Conservation (phyloP, 2,888 invertebrate genomes). For the Oscheius sp. region DNA sequence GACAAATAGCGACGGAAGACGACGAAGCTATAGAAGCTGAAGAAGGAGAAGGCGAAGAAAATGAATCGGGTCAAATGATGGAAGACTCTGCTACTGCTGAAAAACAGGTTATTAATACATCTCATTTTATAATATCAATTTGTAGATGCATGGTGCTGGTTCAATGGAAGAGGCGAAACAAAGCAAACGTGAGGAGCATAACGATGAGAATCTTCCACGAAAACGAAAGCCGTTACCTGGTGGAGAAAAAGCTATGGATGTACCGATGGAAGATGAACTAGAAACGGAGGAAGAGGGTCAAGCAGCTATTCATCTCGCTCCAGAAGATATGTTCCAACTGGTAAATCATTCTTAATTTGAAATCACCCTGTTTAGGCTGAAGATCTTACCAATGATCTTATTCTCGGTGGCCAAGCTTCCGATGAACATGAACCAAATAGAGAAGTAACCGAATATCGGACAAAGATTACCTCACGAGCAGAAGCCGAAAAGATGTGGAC, state of each 20-base stretch:
- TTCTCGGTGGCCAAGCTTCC: constrained; percentile 29
- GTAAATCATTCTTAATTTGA: constrained; percentile 17
- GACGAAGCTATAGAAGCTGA: constrained; percentile 35
- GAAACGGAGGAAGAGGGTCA: constrained; percentile 34
- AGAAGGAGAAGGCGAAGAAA: constrained; percentile 51
- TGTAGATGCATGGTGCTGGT: constrained; percentile 52
- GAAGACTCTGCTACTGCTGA: constrained; percentile 43
- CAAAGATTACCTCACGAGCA: background rate
- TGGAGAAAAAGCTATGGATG: constrained; percentile 30
- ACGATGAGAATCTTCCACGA: constrained; percentile 33
- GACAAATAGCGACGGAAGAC: constrained; percentile 35
- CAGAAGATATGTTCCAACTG: constrained; percentile 42
- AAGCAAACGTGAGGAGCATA: constrained; percentile 41
- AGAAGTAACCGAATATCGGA: background rate
- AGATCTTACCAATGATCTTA: constrained; percentile 38
- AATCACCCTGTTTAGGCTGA: constrained; percentile 36
- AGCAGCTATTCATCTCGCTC: constrained; percentile 46
- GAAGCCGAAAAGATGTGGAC: constrained; percentile 55
- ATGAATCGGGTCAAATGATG: constrained; percentile 50
- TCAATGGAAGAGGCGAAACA: constrained; percentile 62
- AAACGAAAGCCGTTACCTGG: constrained; percentile 37
- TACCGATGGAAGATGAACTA: constrained; percentile 7
- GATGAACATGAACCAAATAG: constrained; percentile 14
- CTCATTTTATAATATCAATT: background rate
- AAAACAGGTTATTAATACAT: constrained; percentile 14